Evolutionary conservation across 2,797 vertebrate species (phyloP).

Genomic region (Prionace glauca): DNA sequence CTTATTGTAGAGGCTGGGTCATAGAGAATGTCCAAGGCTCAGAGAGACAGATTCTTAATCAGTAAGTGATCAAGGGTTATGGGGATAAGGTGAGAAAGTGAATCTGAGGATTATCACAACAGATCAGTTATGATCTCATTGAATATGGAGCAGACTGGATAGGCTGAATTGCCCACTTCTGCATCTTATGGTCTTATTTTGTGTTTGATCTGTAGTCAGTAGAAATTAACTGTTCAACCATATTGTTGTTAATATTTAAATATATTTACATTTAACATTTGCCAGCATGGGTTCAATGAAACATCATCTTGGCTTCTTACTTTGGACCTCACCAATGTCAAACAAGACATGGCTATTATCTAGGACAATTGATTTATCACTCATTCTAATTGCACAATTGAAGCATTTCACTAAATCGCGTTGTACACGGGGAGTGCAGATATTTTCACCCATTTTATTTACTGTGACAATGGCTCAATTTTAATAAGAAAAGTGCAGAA

Average conservation of each 20-base stretch:
- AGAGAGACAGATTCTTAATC: too few species aligned
- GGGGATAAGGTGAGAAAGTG: too few species aligned
- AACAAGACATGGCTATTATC: not conserved
- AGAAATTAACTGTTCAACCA: not conserved
- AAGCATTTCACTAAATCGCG: not conserved
- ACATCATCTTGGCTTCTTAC: not conserved
- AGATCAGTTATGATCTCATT: too few species aligned
- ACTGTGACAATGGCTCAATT: not conserved
- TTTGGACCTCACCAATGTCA: not conserved
- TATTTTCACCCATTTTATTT: not conserved
- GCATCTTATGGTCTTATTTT: not conserved
- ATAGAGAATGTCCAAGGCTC: too few species aligned
- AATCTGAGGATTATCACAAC: too few species aligned
- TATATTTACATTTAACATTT: not conserved
- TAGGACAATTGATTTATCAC: not conserved
- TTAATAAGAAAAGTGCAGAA: not conserved
- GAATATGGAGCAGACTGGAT: too few species aligned
- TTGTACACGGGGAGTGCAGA: not conserved
- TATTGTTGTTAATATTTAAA: not conserved
- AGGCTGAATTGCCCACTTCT: too few species aligned
- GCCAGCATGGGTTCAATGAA: not conserved
- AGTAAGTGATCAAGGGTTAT: too few species aligned
- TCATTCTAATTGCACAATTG: not conserved
- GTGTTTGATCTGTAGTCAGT: not conserved
- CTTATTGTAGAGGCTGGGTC: too few species aligned